Base-by-base conservation (phyloP, 2,888 invertebrate genomes). In the Dione juno region DNA sequence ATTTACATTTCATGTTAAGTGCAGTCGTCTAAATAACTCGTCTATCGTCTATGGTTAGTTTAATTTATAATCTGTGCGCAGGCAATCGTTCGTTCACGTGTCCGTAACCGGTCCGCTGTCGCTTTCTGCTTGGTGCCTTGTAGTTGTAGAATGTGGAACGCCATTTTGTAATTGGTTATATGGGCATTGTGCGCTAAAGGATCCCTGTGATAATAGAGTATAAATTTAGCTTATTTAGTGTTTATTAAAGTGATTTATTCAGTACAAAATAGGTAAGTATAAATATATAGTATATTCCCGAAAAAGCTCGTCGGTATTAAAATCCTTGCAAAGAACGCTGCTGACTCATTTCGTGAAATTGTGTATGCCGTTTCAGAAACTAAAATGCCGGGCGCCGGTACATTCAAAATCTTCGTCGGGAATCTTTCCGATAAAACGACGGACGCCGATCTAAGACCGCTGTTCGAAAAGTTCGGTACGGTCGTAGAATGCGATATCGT, bases 401-500 rank as follows among this genome's bases (percentile, higher is more conserved):
- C 97, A 85, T 97, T 97, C 95, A 98, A 98, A 95, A 97, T 99
- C 89, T 99, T 99, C 95, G 97, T 99, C 94, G 99, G 99, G 88
- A 99, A 99, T 94, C 95, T 99, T 83, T 96, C 97, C 93, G 98
- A 98, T 94, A 97, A 97, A 92, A 97, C 98, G 75, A 96, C 97
- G 82, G 96, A 96, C 93, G 95, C 96, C 89, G 96, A 97, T 94
- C 94, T 99, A 94, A 96, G 97, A 94, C 96, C 97, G 91, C 94
- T 99, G 80, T 99, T 99, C 94, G 98, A 98, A 94, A 98, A 98
- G 88, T 98, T 97, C 96, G 99, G 99, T 89, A 97, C 96, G 93
- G 99, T 99, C 85, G 97, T 98, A 86, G 99, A 99, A 94, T 99
- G 98, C 94, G 99, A 99, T 94, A 97, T 99, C 87, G 97, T 99